Evolutionary conservation across 2,113 vertebrate species (phyloP).

Genomic region (Psilopogon haemacephalus): DNA sequence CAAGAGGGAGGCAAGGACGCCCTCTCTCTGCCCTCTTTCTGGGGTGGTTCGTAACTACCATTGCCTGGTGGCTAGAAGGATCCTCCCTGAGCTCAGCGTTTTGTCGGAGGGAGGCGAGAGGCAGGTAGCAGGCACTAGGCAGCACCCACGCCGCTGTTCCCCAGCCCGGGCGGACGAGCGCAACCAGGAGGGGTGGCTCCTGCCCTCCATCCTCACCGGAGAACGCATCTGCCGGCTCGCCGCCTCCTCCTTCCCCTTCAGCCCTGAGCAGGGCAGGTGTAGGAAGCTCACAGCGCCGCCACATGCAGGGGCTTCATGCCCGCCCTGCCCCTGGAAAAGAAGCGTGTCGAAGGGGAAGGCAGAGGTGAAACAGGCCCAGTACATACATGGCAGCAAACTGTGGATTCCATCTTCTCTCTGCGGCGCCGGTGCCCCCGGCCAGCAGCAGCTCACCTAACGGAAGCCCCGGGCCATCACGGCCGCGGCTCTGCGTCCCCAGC

Average conservation of each 20-base stretch:
- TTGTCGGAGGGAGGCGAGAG: neutral
- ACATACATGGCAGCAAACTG: neutral
- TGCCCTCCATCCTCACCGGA: neutral
- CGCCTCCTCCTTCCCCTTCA: neutral
- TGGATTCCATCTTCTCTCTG: rapidly evolving
- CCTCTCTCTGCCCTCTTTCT: neutral
- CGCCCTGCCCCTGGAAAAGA: neutral
- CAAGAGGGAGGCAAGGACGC: neutral
- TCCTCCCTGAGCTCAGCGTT: neutral
- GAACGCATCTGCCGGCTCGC: neutral
- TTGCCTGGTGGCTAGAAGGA: neutral
- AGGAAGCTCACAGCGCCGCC: neutral
- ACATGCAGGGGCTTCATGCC: rapidly evolving
- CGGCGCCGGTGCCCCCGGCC: neutral
- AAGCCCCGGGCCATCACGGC: neutral
- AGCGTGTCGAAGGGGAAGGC: neutral
- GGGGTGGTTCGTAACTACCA: neutral
- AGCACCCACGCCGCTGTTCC: rapidly evolving
- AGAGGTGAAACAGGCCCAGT: neutral
- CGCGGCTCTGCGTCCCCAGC: neutral
- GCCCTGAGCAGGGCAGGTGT: neutral
- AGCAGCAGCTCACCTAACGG: neutral
- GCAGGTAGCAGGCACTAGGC: neutral
- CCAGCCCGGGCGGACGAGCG: rapidly evolving
- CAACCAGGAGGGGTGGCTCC: neutral